phyloP scores from a whole-genome alignment of 2,888 invertebrate species.

The Trachelus tabidus region DNA sequence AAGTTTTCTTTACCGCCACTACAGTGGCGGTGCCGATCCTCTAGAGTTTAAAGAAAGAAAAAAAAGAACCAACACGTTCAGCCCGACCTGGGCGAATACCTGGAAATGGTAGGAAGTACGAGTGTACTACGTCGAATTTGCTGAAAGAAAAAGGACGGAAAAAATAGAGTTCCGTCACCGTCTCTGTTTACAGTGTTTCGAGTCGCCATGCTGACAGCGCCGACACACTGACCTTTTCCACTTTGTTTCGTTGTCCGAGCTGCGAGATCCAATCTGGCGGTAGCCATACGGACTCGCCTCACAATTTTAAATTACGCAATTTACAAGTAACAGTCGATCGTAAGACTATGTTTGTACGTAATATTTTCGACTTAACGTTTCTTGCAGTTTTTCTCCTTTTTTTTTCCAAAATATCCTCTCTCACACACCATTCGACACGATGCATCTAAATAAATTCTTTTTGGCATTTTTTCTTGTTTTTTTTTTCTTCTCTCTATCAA shows the following conservation, averaged over 20 bases:
- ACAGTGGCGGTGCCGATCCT: no score
- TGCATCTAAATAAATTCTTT: not conserved
- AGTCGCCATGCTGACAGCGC: not conserved
- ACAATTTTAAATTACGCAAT: not conserved
- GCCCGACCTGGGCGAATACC: not conserved
- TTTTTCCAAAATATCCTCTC: not conserved
- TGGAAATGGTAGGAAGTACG: not conserved
- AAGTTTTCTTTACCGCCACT: no score
- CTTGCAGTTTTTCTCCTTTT: not conserved
- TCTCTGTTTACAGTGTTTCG: not conserved
- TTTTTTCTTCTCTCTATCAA: not conserved
- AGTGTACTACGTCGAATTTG: not conserved
- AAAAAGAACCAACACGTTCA: not conserved
- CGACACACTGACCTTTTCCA: conserved; percentile 7
- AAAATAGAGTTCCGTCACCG: not conserved
- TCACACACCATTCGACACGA: not conserved
- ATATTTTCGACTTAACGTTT: not conserved
- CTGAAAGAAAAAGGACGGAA: not conserved
- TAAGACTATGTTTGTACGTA: not conserved
- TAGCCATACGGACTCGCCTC: not conserved
- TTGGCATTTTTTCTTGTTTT: not conserved
- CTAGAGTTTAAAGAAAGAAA: not conserved
- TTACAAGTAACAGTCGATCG: not conserved
- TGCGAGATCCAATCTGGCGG: not conserved
- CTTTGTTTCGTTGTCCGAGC: conserved; percentile 2